A percentile compares a stretch with the other conserved stretches of the same genome.
phyloP scores from a whole-genome alignment of 2,113 vertebrate species.

The Chloebia gouldiae region DNA sequence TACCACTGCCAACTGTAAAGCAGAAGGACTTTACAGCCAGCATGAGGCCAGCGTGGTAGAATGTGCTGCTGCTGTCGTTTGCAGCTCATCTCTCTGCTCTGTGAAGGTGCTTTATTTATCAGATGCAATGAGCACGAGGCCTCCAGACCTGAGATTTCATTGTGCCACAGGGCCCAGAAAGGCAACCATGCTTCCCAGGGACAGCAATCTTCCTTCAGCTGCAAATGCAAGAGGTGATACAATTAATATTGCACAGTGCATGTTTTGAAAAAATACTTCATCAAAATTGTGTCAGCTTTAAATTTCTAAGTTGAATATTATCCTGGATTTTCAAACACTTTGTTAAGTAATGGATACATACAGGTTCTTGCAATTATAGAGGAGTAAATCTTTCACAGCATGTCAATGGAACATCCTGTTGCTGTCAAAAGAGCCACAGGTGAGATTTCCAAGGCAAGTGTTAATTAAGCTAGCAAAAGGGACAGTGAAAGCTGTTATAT shows the following conservation, averaged over 20 bases:
- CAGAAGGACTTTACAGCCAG: background rate
- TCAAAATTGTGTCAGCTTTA: background rate
- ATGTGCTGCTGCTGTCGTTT: background rate
- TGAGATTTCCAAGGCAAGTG: background rate
- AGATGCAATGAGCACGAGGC: background rate
- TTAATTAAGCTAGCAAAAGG: background rate
- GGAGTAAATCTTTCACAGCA: background rate
- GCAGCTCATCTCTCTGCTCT: background rate
- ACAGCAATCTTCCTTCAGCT: background rate
- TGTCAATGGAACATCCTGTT: background rate
- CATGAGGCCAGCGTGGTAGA: background rate
- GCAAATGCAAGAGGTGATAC: background rate
- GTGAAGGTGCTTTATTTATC: accelerated
- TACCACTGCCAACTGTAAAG: background rate
- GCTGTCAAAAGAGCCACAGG: background rate
- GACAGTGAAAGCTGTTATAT: background rate
- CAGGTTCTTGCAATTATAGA: background rate
- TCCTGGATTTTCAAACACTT: background rate
- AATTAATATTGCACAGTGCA: background rate
- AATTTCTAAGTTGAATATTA: background rate
- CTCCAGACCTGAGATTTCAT: background rate
- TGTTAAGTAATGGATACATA: background rate
- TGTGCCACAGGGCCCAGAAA: background rate
- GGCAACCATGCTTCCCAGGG: background rate
- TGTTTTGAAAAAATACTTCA: background rate